Evolutionary conservation across 2,113 vertebrate genomes (phyloP).

Genomic region (Dunckerocampus dactyliophorus): DNA sequence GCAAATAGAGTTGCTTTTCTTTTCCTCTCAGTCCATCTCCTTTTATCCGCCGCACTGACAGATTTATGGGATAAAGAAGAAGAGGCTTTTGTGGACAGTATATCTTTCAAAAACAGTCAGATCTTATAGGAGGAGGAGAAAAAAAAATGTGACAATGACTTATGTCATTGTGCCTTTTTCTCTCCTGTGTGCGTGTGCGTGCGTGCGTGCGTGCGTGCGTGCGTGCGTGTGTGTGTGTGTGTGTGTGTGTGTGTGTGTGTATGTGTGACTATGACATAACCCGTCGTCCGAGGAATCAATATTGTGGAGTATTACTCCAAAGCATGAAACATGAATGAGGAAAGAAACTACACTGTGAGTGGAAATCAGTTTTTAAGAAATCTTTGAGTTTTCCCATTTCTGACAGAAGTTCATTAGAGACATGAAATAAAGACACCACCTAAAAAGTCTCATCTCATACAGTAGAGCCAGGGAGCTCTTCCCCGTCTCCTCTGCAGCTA

Average conservation of each 20-base stretch:
- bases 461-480: slow-evolving; percentile 56
- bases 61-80: slow-evolving; percentile 65
- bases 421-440: slow-evolving; percentile 54
- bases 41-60: slow-evolving; percentile 56
- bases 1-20: slow-evolving; percentile 57
- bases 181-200: slow-evolving; percentile 6
- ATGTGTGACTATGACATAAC: slow-evolving; percentile 55
- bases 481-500: slow-evolving; percentile 58
- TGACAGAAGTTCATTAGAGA: slow-evolving; percentile 58
- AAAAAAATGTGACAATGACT: slow-evolving; percentile 61
- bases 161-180: slow-evolving; percentile 41
- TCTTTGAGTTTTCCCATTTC: slow-evolving; percentile 41
- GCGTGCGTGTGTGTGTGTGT: not conserved
- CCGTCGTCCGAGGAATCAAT: slow-evolving; percentile 43
- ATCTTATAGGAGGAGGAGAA: slow-evolving; percentile 30
- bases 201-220: too few relatives aligned
- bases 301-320: slow-evolving; percentile 41
- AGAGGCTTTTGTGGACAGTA: slow-evolving; percentile 58
- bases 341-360: not conserved
- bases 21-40: slow-evolving; percentile 53
- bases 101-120: slow-evolving; percentile 64
- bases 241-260: not conserved
- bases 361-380: not conserved
- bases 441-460: slow-evolving; percentile 76
- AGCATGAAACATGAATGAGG: slow-evolving; percentile 29